Conservation (phyloP, 2,113 vertebrate genomes). For the Alosa alosa region DNA sequence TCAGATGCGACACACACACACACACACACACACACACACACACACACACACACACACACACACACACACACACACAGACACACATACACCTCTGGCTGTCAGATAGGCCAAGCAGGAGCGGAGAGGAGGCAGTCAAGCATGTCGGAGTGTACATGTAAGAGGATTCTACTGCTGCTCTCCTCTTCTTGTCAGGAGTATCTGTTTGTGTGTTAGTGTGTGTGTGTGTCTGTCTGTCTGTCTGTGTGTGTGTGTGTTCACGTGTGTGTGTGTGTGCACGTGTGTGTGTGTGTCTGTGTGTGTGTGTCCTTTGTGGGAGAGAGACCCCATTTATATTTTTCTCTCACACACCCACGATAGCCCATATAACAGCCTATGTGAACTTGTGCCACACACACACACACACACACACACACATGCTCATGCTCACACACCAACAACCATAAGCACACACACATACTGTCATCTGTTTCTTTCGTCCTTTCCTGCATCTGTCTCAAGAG, state of each 20-base stretch:
- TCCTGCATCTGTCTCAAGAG: no score
- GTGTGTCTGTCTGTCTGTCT: constrained; percentile 1
- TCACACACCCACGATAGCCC: neutral
- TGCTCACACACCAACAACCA: neutral
- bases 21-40: neutral
- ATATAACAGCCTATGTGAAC: neutral
- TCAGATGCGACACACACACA: neutral
- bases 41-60: no score
- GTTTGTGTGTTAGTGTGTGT: neutral
- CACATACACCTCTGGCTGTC: neutral
- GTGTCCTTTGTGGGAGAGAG: neutral
- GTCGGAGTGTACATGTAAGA: neutral
- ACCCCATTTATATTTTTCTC: constrained; percentile 12
- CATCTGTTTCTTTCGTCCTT: constrained; percentile 11
- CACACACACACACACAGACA: neutral
- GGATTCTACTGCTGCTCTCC: neutral
- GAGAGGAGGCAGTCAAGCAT: neutral
- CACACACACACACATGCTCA: constrained; percentile 5
- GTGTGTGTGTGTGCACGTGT: constrained; percentile 10
- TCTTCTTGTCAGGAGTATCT: neutral
- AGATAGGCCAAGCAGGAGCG: neutral
- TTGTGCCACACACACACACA: constrained; percentile 10
- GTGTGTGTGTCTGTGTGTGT: neutral
- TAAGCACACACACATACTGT: neutral
- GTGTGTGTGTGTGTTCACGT: neutral